phyloP scores from a whole-genome alignment of 2,113 vertebrate genomes.

The Ophthalmolycus amberensis region DNA sequence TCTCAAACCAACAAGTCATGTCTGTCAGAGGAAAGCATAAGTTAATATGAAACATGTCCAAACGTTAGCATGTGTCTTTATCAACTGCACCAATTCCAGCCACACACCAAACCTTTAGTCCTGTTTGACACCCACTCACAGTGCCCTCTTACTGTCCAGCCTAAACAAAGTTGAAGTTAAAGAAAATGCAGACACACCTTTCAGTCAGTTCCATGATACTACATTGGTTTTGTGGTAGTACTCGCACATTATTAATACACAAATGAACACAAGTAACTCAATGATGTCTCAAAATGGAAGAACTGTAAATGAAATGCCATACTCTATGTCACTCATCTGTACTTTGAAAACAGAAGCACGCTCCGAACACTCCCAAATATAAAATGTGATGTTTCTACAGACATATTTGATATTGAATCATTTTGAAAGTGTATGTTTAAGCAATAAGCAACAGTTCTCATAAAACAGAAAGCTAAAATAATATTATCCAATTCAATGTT shows the following conservation, averaged over 20 bases:
- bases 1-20: background rate
- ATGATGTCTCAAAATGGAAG: background rate
- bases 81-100: background rate
- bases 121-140: background rate
- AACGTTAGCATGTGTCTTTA: background rate
- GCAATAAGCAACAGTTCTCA: background rate
- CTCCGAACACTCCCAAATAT: too few relatives aligned
- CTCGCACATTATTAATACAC: background rate
- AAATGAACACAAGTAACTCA: background rate
- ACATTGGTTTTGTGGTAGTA: background rate
- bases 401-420: background rate
- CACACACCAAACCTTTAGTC: background rate
- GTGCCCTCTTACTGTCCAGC: background rate
- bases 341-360: too few relatives aligned
- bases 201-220: background rate
- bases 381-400: too few relatives aligned
- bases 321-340: too few relatives aligned
- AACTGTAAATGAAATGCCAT: too few relatives aligned
- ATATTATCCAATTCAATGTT: too few relatives aligned
- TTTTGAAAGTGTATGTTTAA: background rate
- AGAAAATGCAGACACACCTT: too few relatives aligned
- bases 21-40: background rate
- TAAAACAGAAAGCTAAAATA: too few relatives aligned
- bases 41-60: background rate
- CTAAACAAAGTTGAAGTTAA: background rate